These are phyloP conservation scores for Epirrita christyi DNA, from an alignment of 2,888 invertebrate genomes.

Conservation along the genomic window DNA sequence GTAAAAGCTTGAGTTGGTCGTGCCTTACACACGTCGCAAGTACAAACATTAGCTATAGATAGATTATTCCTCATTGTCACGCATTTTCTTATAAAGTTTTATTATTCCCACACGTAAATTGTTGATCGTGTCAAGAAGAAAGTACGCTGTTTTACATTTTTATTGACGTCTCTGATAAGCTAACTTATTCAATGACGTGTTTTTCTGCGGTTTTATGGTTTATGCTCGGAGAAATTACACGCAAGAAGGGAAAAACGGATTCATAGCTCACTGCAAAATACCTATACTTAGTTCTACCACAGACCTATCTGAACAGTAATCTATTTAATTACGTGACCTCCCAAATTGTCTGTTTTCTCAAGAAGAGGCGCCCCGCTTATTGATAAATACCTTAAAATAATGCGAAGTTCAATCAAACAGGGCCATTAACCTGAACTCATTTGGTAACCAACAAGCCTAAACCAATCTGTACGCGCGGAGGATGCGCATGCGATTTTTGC, in stretches of 20 bases:
- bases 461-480: conserved; percentile 8
- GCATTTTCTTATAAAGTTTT: conserved; percentile 2
- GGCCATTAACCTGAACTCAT: conserved; percentile 25
- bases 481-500: neutral
- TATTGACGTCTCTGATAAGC: neutral
- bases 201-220: neutral
- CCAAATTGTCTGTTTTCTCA: neutral
- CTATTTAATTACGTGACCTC: neutral
- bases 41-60: conserved; percentile 4
- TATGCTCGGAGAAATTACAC: no score
- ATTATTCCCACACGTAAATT: conserved; percentile 1
- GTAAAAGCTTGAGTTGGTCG: conserved; percentile 41
- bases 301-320: no score
- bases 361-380: neutral
- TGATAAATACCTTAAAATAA: neutral
- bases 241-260: no score
- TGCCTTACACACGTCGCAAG: conserved; percentile 37
- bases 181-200: conserved; percentile 4
- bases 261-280: no score
- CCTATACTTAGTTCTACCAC: no score
- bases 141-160: conserved; percentile 8
- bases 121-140: conserved; percentile 16
- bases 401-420: neutral
- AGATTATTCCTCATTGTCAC: conserved; percentile 17
- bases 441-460: conserved; percentile 12